Base-by-base conservation (phyloP, 2,888 invertebrate genomes). In the Brachyptera putata region DNA sequence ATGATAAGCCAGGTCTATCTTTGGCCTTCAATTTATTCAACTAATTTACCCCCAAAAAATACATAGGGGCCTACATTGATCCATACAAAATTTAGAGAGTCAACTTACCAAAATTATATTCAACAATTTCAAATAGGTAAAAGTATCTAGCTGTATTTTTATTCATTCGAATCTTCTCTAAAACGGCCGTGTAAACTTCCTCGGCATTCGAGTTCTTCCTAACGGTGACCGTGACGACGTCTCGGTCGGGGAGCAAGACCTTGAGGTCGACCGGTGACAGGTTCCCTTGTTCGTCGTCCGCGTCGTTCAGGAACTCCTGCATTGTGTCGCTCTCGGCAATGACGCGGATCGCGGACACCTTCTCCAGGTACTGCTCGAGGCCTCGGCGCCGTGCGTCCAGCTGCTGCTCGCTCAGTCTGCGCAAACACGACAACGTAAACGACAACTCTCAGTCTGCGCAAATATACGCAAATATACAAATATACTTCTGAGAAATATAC, bases 291-390 rank as follows among this genome's bases (percentile, higher is more conserved):
- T 90, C 89, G 71, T 92, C 92, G 67, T 95, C 94, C 1, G 89
- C 84, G 70, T 95, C 94, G 3, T 95, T 95, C 14, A 98, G 84
- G 78, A 98, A 98, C 74, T 97, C 96, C 76, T 98, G 98, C 75
- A 99, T 93, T 1, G 93, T 86, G 72, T 97, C 97, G 69, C 92
- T 91, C 73, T 99, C 99, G 0, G 97, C 98, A 70, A 99, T 96
- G 26, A 98, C 97, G 37, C 97, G 83, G 14, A 99, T 94, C 5
- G 98, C 95, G 78, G 98, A 98, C 0, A 98, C 92, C 80, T 96
- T 94, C 76, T 99, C 99, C 73, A 99, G 80, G 80, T 98, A 99
- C 76, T 94, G 94, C 75, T 99, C 99, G 48, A 99, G 80, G 1
- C 96, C 96, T 66, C 98, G 82, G 64, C 99, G 82, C 63, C 99